A percentile compares a stretch with the other conserved stretches of the same genome.
Evolutionary conservation across 2,113 vertebrate genomes (phyloP).

Genomic region (Casuarius casuarius): DNA sequence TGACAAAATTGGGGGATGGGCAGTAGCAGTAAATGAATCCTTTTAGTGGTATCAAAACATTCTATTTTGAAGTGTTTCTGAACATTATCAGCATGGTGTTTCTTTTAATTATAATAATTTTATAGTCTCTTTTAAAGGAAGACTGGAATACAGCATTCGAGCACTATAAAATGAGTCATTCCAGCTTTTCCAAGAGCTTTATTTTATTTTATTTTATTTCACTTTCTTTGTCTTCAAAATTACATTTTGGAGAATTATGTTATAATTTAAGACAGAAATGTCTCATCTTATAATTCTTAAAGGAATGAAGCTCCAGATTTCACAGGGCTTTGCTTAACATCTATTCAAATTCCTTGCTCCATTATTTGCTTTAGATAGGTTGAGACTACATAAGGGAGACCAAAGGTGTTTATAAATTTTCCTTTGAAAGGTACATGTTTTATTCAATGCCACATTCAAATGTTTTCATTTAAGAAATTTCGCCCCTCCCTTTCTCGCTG

Average conservation of each 20-base stretch:
- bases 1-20: background rate
- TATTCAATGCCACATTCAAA: background rate
- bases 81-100: background rate
- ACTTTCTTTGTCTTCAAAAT: background rate
- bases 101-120: constrained; percentile 32
- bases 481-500: background rate
- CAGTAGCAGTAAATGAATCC: background rate
- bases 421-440: background rate
- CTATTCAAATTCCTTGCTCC: background rate
- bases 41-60: constrained; percentile 20
- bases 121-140: background rate
- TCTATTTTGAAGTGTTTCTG: background rate
- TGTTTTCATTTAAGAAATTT: background rate
- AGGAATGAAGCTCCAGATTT: background rate
- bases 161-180: background rate
- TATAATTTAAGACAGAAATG: background rate
- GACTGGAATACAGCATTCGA: background rate
- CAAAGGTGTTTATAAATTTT: background rate
- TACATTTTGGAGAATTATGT: constrained; percentile 2
- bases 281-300: background rate
- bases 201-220: background rate
- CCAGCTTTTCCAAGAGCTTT: background rate
- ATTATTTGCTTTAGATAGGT: background rate
- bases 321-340: background rate
- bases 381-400: background rate